phyloP scores from a whole-genome alignment of 2,113 vertebrate genomes.

The Vidua macroura region DNA sequence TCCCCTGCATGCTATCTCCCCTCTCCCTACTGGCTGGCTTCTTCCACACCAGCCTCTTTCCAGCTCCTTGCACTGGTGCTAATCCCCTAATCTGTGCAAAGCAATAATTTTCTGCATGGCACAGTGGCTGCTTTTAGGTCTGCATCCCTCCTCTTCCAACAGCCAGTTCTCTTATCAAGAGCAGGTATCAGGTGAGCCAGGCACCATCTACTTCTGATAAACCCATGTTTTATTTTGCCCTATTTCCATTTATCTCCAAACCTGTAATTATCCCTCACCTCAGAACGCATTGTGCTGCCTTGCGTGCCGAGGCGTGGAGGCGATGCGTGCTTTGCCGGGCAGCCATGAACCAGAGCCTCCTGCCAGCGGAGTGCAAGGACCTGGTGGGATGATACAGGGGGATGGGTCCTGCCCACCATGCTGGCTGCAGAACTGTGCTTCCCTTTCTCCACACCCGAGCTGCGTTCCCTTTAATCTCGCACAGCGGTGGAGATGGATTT shows the following conservation, averaged over 20 bases:
- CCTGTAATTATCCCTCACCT: slow-evolving; percentile 6
- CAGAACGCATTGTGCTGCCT: fast-evolving
- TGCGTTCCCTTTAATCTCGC: neutral
- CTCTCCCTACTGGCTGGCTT: neutral
- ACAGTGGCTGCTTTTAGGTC: neutral
- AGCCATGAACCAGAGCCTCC: neutral
- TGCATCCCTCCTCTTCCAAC: neutral
- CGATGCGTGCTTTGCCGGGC: neutral
- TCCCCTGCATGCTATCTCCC: neutral
- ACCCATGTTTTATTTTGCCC: slow-evolving; percentile 34
- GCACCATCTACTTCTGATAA: slow-evolving; percentile 40
- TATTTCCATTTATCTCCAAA: slow-evolving; percentile 36
- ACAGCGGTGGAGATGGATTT: neutral
- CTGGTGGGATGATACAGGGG: fast-evolving
- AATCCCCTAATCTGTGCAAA: slow-evolving; percentile 63
- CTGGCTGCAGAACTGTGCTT: neutral
- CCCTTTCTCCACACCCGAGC: neutral
- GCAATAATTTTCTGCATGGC: slow-evolving; percentile 40
- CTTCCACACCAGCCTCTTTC: slow-evolving; percentile 25
- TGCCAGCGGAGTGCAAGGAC: fast-evolving
- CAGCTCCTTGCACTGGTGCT: slow-evolving; percentile 17
- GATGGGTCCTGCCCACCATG: neutral
- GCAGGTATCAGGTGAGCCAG: slow-evolving; percentile 49
- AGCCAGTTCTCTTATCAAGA: slow-evolving; percentile 25
- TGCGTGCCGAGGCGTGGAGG: fast-evolving